phyloP scores from a whole-genome alignment of 2,888 invertebrate species.

The Drymonia ruficornis region DNA sequence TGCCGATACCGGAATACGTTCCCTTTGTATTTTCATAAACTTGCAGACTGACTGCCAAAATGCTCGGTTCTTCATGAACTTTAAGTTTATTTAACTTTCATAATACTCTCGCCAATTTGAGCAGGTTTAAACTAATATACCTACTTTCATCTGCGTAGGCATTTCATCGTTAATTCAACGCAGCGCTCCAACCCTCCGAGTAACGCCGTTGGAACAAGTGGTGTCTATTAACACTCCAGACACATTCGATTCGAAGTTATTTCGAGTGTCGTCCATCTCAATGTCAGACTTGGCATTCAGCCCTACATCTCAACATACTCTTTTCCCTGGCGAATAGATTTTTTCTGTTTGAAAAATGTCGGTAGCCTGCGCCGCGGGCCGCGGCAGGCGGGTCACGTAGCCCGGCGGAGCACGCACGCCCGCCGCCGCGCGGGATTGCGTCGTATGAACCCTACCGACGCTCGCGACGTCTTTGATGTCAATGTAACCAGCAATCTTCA shows the following conservation, averaged over 20 bases:
- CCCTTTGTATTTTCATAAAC: too few relatives aligned
- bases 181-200: too few relatives aligned
- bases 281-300: constrained; percentile 2
- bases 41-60: too few relatives aligned
- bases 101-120: too few relatives aligned
- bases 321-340: neutral
- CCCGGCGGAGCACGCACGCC: constrained; percentile 21
- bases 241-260: neutral
- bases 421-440: constrained; percentile 16
- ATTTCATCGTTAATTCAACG: too few relatives aligned
- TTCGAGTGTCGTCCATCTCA: neutral
- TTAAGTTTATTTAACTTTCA: too few relatives aligned
- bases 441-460: neutral
- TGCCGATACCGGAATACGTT: too few relatives aligned
- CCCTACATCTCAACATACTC: neutral
- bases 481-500: neutral
- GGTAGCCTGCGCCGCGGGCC: neutral
- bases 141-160: too few relatives aligned
- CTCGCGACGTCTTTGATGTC: constrained; percentile 3
- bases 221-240: neutral
- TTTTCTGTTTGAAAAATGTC: neutral
- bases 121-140: too few relatives aligned
- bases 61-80: too few relatives aligned
- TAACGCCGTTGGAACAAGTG: neutral
- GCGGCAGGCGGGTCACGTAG: constrained; percentile 14